phyloP scores from a whole-genome alignment of 2,888 invertebrate species.

The Mythimna albipuncta region DNA sequence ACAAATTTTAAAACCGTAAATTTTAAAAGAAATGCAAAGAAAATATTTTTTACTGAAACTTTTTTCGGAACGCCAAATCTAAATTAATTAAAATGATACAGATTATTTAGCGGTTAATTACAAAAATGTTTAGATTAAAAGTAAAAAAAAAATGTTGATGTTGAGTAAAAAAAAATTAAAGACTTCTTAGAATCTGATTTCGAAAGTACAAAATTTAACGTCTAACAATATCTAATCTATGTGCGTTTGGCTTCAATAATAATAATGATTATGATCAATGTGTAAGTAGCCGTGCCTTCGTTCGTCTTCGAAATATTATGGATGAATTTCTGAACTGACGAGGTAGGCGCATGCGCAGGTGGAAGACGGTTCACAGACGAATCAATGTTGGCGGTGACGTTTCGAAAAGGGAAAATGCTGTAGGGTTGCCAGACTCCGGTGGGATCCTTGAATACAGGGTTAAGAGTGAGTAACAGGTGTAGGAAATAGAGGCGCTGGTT shows the following conservation, averaged over 20 bases:
- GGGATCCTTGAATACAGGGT: slow-evolving; percentile 84
- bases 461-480: slow-evolving; percentile 76
- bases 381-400: slow-evolving; percentile 68
- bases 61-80: slow-evolving; percentile 90
- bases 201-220: slow-evolving; percentile 90
- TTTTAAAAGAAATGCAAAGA: slow-evolving; percentile 83
- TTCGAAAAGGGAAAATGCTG: slow-evolving; percentile 71
- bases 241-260: slow-evolving; percentile 88
- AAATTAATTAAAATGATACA: slow-evolving; percentile 85
- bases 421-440: slow-evolving; percentile 70
- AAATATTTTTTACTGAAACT: slow-evolving; percentile 90
- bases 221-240: slow-evolving; percentile 87
- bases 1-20: slow-evolving; percentile 90
- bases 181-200: slow-evolving; percentile 90
- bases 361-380: slow-evolving; percentile 68
- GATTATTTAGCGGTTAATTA: slow-evolving; percentile 89
- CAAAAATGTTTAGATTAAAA: slow-evolving; percentile 78
- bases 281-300: slow-evolving; percentile 90
- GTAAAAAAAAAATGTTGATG: slow-evolving; percentile 82
- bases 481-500: slow-evolving; percentile 75
- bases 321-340: slow-evolving; percentile 66
- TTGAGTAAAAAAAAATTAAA: slow-evolving; percentile 85
- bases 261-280: slow-evolving; percentile 78
- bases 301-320: slow-evolving; percentile 84
- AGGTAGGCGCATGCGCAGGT: slow-evolving; percentile 60